Percentiles rank a stretch among this genome's conserved stretches.
Evolutionary conservation across 2,888 invertebrate genomes (phyloP).

Genomic region (Sminthurides aquaticus): DNA sequence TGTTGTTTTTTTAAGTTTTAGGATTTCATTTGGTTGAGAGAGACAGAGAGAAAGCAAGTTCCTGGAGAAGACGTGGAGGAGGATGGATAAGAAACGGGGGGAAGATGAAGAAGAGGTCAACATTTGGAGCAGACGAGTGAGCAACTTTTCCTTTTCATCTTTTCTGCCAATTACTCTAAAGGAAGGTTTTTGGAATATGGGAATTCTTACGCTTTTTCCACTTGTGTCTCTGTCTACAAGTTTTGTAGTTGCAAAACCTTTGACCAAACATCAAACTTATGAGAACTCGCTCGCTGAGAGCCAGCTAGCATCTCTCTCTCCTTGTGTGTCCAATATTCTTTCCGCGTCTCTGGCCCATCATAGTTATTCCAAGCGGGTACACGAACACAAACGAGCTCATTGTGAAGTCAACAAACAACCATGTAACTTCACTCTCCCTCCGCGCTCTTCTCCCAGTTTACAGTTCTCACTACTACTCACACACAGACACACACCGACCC

Average conservation of each 20-base stretch:
- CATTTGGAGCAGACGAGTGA: neutral
- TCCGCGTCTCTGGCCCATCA: constrained; percentile 2
- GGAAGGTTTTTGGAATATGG: neutral
- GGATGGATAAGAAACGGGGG: neutral
- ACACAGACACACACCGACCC: neutral
- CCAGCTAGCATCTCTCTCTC: neutral
- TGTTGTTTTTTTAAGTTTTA: no score
- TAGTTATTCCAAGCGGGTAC: constrained; percentile 9
- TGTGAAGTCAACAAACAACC: constrained; percentile 9
- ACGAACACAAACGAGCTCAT: constrained; percentile 8
- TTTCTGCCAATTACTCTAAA: neutral
- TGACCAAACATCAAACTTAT: neutral
- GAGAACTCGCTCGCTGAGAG: neutral
- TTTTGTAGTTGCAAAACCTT: neutral
- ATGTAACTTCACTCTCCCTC: constrained; percentile 1
- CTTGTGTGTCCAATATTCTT: neutral
- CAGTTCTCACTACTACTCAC: neutral
- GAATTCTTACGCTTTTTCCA: neutral
- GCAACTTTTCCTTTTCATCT: neutral
- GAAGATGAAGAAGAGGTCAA: neutral
- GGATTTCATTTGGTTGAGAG: no score
- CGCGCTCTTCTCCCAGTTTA: neutral
- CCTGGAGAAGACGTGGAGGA: no score
- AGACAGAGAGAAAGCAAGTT: neutral
- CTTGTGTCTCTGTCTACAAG: neutral